A percentile compares a stretch with the other conserved stretches of the same genome.
These are phyloP conservation scores for Melitaea athalia DNA, from an alignment of 2,888 invertebrate species.

Conservation along the genomic window DNA sequence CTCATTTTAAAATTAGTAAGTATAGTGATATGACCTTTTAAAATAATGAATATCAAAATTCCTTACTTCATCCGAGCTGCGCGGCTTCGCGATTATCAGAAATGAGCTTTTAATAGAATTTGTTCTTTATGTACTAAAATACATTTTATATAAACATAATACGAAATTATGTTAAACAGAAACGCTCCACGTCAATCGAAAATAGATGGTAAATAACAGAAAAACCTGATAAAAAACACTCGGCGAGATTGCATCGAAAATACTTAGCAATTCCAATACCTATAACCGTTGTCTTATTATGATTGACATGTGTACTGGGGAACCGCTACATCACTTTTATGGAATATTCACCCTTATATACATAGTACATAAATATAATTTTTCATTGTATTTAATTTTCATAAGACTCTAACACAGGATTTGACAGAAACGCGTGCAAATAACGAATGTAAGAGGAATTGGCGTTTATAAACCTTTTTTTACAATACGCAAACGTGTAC, in stretches of 20 bases:
- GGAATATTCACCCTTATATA: neutral
- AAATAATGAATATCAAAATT: no score
- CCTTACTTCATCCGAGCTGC: no score
- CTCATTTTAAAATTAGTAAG: no score
- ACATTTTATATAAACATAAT: no score
- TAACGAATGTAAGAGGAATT: constrained; percentile 38
- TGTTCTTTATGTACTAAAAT: no score
- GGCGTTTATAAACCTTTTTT: constrained; percentile 24
- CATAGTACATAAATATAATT: neutral
- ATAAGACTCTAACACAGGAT: constrained; percentile 2
- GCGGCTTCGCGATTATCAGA: no score
- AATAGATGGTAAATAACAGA: neutral
- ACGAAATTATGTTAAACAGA: neutral
- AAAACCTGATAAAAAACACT: constrained; percentile 8
- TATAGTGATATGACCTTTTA: no score
- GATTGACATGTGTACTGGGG: constrained; percentile 17
- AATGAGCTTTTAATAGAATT: no score
- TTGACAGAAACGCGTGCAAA: constrained; percentile 19
- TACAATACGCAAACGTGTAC: constrained; percentile 12
- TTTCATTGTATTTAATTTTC: neutral
- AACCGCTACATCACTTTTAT: no score
- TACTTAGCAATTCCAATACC: constrained; percentile 14
- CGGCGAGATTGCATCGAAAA: constrained; percentile 3
- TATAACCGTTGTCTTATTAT: constrained; percentile 14
- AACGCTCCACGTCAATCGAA: neutral